Evolutionary conservation across 2,113 vertebrate genomes (phyloP), one percentile per base, ranked within the genome.

Genomic region (Apaloderma vittatum): DNA sequence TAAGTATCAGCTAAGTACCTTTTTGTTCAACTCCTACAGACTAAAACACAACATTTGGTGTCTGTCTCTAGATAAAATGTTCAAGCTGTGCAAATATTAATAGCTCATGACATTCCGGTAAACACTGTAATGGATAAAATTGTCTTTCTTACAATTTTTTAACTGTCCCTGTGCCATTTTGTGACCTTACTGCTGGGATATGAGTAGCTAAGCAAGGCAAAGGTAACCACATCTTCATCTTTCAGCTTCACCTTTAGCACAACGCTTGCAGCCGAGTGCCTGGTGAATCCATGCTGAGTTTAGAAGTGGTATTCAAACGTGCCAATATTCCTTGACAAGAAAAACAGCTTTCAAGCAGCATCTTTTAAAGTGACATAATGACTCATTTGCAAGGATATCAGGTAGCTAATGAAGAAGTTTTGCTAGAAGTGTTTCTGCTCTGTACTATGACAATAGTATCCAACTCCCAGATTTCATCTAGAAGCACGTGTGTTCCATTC

Each of bases 401-500:
- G 14, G 26, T 73, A 76, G 20, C 26, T 68, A 37, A 34, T 0
- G 2, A 92, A 81, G 19, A 54, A 86, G 37, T 8, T 63, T 62
- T 5, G 8, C 17, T 61, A 17, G 19, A 78, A 40, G 10, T 13
- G 55, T 48, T 27, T 9, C 22, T 52, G 14, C 30, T 93, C 45
- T 58, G 6, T 11, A 45, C 30, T 24, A 46, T 0, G 18, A 11
- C 12, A 80, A 36, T 30, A 55, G 40, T 40, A 32, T 8, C 34
- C 4, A 55, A 2, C 18, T 62, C 20, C 14, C n/a, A 57, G 8
- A 17, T 7, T n/a, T 15, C 24, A 49, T 32, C 32, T 62, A 48
- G 62, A 32, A 46, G 8, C 29, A n/a, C 0, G 0, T 1, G 0
- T 36, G 29, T 9, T 6, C 26, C 12, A 5, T 52, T 68, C 40